Evolutionary conservation across 2,797 vertebrate species (phyloP), one percentile per base, ranked within the genome.

Genomic region (Heteromormyrus szaboi): DNA sequence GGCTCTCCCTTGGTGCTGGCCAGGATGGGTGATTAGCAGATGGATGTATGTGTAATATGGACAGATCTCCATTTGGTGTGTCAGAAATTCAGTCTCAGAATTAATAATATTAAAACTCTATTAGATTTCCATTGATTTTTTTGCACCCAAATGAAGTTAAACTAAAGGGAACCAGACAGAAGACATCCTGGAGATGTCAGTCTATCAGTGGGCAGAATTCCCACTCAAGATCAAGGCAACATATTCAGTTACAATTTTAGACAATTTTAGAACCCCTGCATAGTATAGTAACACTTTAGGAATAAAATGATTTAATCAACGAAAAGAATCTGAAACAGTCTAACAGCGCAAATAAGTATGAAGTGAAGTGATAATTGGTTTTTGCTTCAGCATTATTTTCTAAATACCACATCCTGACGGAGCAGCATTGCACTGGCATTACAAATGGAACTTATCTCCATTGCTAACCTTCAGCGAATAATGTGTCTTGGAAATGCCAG

Each of bases 391-490:
- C 87, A 93, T 94, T 94, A 94, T 94, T 93, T 94, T 93, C 93
- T 93, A 94, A 94, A 94, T 94, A 93, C 93, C 93, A 93, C 88
- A 92, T 92, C 92, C 91, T 93, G 93, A 95, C 94, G 93, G 91
- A 86, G 84, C 87, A 85, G 89, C 89, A 89, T 92, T 93, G 92
- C 92, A 46, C 81, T 91, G 89, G 51, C 88, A 92, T 92, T 91
- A 91, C 93, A 91, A 92, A 88, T 65, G 53, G 88, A 89, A 90
- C 91, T 90, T 87, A 90, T 89, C 90, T 89, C 83, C 51, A 90
- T 88, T 88, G 91, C 93, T 94, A 94, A 95, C 93, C 93, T 93
- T 93, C 81, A 83, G 91, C 92, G 92, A 93, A 92, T 92, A 90
- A 91, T 91, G 91, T 93, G 91, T 91, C 90, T 54, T 56, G 87